Base-by-base conservation (phyloP, 2,888 invertebrate species). In the Tenthredo notha region DNA sequence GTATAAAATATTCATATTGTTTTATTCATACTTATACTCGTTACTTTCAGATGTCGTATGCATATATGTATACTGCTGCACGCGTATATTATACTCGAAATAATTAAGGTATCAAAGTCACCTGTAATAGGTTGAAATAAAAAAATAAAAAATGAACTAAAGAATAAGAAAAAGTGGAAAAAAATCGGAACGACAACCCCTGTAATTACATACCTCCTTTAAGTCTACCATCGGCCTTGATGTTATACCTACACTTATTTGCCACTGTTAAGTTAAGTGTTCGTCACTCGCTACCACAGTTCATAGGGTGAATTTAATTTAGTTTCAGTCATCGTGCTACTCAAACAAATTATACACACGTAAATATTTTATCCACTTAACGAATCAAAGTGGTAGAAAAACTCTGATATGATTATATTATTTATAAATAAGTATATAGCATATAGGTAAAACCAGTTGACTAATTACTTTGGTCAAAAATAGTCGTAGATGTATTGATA, bases 201-300 rank as follows among this genome's bases (percentile, higher is more conserved):
- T 67, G 18, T 67, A 67, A 67, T 67, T 18, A 54, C 54, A 54
- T 54, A 67, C 67, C 29, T 33, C 33, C 33, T 67, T 67, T n/a
- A 54, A 33, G 67, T 67, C 18, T 15, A 67, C 29, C 67, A 33
- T 67, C 67, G 67, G 7, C 67, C 67, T 67, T 33, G 67, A 18
- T 18, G 67, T 67, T 67, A 54, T 54, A 67, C 67, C 67, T 33
- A 67, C 67, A 67, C 67, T 67, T 33, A 33, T 67, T 33, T 33
- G 18, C 67, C 15, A 67, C 67, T 33, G 33, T 67, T 29, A 29
- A 25, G 15, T 25, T 33, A 67, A 67, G 61, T 61, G 61, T 25
- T 61, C 25, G 61, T 29, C 61, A 29, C 61, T 29, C 61, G 61
- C 61, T 33, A 67, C 67, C 61, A 25, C 61, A 21, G 61, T 25